Percentiles rank a stretch among this genome's conserved stretches.
Conservation (phyloP, 2,797 vertebrate species). For the Mus spretus region DNA sequence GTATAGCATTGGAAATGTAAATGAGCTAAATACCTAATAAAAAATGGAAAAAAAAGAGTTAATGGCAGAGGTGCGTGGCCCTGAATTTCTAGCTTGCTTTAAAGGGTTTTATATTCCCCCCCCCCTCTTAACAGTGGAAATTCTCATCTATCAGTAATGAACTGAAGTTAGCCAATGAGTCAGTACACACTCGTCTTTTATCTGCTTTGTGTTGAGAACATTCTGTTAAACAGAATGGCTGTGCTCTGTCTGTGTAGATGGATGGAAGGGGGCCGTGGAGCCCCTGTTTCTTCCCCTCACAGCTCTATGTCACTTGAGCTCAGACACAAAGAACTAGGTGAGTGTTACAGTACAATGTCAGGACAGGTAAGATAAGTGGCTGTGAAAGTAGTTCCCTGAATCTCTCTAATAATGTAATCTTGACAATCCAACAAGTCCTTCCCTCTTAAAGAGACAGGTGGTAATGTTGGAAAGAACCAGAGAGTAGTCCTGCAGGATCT, state of each 20-base stretch:
- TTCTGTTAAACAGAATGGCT: neutral
- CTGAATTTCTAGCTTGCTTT: neutral
- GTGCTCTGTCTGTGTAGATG: neutral
- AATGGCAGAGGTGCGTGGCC: neutral
- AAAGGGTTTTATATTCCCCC: neutral
- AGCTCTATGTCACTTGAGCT: neutral
- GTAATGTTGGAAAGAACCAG: neutral
- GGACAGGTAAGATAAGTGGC: neutral
- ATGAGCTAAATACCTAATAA: no score
- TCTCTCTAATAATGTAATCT: neutral
- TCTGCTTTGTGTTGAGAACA: neutral
- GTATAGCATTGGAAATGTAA: no score
- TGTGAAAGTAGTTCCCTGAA: neutral
- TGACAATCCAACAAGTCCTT: neutral
- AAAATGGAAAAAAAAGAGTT: no score
- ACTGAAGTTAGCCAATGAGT: neutral
- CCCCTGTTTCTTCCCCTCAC: neutral
- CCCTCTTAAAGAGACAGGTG: neutral
- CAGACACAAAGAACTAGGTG: slow-evolving; percentile 5
- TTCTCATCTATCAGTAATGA: neutral
- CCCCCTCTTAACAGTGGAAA: neutral
- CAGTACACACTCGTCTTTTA: neutral
- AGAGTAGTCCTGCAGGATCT: neutral
- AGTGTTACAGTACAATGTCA: neutral
- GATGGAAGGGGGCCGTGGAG: neutral